Conservation (phyloP, 2,888 invertebrate genomes). For the Hesperia comma region DNA sequence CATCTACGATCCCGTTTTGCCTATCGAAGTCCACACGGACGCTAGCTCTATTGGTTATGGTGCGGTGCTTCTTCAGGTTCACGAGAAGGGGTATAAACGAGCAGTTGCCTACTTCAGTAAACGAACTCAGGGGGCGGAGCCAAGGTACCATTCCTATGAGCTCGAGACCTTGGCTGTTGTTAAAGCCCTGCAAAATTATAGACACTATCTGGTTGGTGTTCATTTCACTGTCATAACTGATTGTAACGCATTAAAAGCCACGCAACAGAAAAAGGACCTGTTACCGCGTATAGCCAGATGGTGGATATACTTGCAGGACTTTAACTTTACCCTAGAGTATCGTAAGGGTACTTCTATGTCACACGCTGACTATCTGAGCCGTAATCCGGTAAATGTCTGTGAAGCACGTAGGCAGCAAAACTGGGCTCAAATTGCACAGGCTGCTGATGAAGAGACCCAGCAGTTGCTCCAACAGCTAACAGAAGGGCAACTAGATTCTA, state of each 20-base stretch:
- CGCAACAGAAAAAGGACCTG: slow-evolving; percentile 45
- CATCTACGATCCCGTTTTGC: too few species aligned
- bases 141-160: slow-evolving; percentile 39
- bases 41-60: not conserved
- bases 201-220: slow-evolving; percentile 39
- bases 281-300: slow-evolving; percentile 50
- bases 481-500: not conserved
- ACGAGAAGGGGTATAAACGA: not conserved
- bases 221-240: slow-evolving; percentile 47
- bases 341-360: slow-evolving; percentile 27
- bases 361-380: slow-evolving; percentile 29
- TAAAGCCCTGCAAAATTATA: slow-evolving; percentile 38
- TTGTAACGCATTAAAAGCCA: slow-evolving; percentile 45
- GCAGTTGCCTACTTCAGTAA: slow-evolving; percentile 1
- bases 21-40: too few species aligned
- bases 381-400: slow-evolving; percentile 26
- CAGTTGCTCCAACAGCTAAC: not conserved
- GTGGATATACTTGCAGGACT: slow-evolving; percentile 50
- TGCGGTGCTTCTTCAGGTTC: not conserved
- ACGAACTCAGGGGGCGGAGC: not conserved
- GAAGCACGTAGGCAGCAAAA: slow-evolving; percentile 9
- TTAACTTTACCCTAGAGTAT: slow-evolving; percentile 40
- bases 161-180: slow-evolving; percentile 41
- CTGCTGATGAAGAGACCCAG: not conserved
- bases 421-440: slow-evolving; percentile 7